A percentile compares a stretch with the other conserved stretches of the same genome.
These are phyloP conservation scores for Elgonia sp. DNA, from an alignment of 2,888 invertebrate genomes.

Conservation along the genomic window DNA sequence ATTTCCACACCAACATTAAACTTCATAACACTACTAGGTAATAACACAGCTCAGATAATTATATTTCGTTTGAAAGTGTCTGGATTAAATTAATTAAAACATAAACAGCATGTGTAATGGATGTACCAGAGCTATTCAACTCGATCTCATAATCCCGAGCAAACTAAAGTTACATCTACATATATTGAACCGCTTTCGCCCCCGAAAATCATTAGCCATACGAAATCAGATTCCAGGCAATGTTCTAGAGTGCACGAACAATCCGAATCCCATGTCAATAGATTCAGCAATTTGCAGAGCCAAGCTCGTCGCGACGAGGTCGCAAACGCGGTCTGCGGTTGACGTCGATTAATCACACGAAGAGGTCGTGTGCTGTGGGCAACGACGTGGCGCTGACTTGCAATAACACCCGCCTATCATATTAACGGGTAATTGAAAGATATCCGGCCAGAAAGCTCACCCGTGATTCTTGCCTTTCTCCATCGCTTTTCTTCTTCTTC, in stretches of 20 bases:
- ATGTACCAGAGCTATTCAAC: conserved; percentile 15
- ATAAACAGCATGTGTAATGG: conserved; percentile 28
- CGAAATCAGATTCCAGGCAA: conserved; percentile 26
- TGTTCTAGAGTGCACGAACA: conserved; percentile 47
- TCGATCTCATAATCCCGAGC: conserved; percentile 19
- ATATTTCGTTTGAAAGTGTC: background rate
- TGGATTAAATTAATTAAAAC: conserved; percentile 26
- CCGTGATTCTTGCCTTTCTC: conserved; percentile 80
- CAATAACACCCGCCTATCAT: conserved; percentile 85
- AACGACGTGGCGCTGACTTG: conserved; percentile 86
- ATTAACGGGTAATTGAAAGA: conserved; percentile 87
- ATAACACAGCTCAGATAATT: too few species aligned
- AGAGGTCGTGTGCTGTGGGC: conserved; percentile 83
- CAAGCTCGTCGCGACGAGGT: conserved; percentile 73
- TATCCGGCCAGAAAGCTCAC: conserved; percentile 86
- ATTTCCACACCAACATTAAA: too few species aligned
- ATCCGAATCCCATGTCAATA: conserved; percentile 77
- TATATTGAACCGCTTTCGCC: background rate
- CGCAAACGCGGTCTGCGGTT: conserved; percentile 84
- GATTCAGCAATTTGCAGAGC: conserved; percentile 72
- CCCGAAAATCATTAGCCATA: conserved; percentile 45
- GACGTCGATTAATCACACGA: conserved; percentile 86
- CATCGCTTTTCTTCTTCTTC: conserved; percentile 20
- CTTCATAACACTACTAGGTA: too few species aligned
- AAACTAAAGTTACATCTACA: conserved; percentile 3